Evolutionary conservation across 2,797 vertebrate genomes (phyloP).

Genomic region (Tiaroga cobitis): DNA sequence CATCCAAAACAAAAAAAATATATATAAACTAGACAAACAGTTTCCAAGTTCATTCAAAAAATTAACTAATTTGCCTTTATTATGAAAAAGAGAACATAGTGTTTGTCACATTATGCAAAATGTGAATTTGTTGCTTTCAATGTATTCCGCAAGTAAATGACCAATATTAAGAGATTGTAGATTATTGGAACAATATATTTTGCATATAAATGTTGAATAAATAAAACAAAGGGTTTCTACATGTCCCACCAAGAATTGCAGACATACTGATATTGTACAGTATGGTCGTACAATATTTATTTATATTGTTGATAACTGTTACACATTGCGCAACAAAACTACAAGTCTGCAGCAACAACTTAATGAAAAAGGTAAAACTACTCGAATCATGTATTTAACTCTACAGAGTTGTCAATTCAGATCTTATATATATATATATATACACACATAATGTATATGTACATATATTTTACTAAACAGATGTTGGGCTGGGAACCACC

Average conservation of each 20-base stretch:
- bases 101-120: constrained; percentile 69
- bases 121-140: constrained; percentile 64
- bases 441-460: constrained; percentile 74
- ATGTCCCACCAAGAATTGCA: constrained; percentile 84
- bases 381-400: constrained; percentile 86
- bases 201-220: constrained; percentile 72
- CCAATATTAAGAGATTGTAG: constrained; percentile 66
- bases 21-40: constrained; percentile 48
- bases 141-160: constrained; percentile 66
- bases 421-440: constrained; percentile 82
- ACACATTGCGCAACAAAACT: constrained; percentile 96
- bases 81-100: constrained; percentile 76
- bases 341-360: constrained; percentile 95
- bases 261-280: constrained; percentile 86
- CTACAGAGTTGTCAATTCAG: constrained; percentile 92
- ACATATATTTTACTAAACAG: constrained; percentile 87
- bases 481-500: constrained; percentile 88
- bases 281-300: constrained; percentile 99
- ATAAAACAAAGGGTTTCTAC: constrained; percentile 72
- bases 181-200: constrained; percentile 66
- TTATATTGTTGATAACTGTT: constrained; percentile 91
- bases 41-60: constrained; percentile 69
- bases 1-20: constrained; percentile 44
- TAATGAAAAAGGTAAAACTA: constrained; percentile 90
- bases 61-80: constrained; percentile 76